Evolutionary conservation across 2,113 vertebrate species (phyloP).

Genomic region (Pogonocichla stellata): DNA sequence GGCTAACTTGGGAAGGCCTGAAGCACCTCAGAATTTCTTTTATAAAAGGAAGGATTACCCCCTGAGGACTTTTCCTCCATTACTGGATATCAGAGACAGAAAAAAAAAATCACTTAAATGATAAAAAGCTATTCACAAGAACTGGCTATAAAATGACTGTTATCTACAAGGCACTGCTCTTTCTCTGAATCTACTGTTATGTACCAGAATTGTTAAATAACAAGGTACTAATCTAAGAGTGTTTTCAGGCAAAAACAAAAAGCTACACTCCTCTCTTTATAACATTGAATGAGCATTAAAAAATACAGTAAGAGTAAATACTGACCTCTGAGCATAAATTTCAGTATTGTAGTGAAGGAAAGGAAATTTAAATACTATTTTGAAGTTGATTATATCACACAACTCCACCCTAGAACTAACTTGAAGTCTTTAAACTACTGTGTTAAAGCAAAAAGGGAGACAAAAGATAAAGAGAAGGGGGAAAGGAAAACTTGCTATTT

Average conservation of each 20-base stretch:
- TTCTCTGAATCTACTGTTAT: slow-evolving; percentile 25
- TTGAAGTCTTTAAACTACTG: not conserved
- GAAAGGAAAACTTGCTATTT: not conserved
- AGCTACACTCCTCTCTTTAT: not conserved
- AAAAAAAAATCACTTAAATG: slow-evolving; percentile 1
- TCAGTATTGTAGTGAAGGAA: not conserved
- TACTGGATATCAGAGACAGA: slow-evolving; percentile 21
- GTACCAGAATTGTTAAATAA: slow-evolving; percentile 33
- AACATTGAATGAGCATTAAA: not conserved
- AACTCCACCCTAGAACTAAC: slow-evolving; percentile 30
- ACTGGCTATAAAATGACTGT: slow-evolving; percentile 22
- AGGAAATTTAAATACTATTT: slow-evolving; percentile 23
- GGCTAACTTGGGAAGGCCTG: not conserved
- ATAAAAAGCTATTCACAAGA: not conserved
- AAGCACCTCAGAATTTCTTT: not conserved
- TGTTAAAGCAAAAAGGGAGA: not conserved
- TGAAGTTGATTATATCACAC: slow-evolving; percentile 37
- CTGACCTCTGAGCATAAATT: not conserved
- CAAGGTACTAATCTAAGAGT: not conserved
- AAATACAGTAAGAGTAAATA: not conserved
- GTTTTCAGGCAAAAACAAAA: not conserved
- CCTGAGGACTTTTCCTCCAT: slow-evolving; percentile 35
- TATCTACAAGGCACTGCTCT: slow-evolving; percentile 17
- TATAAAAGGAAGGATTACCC: slow-evolving; percentile 14
- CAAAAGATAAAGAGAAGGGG: not conserved